Percentiles rank a stretch among this genome's conserved stretches.
Evolutionary conservation across 2,113 vertebrate species (phyloP).

Genomic region (Verasper variegatus): DNA sequence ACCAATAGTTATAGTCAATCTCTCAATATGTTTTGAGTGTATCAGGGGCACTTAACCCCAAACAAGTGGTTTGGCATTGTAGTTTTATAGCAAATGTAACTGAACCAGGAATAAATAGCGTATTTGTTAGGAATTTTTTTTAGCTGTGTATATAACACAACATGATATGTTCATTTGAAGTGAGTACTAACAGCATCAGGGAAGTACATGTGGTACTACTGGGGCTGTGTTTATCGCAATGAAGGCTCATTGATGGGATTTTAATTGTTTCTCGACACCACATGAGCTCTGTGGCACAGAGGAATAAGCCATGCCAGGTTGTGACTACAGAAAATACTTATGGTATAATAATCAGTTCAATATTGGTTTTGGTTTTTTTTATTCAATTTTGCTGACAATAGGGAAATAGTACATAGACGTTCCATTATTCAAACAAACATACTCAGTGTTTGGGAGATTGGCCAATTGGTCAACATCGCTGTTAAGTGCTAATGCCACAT

Average conservation of each 20-base stretch:
- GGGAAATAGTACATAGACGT: too few relatives aligned
- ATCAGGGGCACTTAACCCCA: background rate
- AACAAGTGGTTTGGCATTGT: background rate
- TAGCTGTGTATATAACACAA: too few relatives aligned
- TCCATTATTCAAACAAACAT: too few relatives aligned
- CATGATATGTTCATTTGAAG: too few relatives aligned
- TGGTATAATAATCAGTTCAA: background rate
- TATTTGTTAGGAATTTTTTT: too few relatives aligned
- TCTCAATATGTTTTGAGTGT: background rate
- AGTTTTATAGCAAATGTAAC: too few relatives aligned
- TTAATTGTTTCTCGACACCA: too few relatives aligned
- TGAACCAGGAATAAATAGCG: too few relatives aligned
- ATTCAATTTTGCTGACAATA: too few relatives aligned
- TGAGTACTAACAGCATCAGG: background rate
- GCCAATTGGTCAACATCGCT: background rate
- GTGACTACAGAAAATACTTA: background rate
- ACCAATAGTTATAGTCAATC: background rate
- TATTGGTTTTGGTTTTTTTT: constrained; percentile 2
- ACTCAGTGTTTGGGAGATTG: background rate
- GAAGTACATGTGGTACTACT: background rate
- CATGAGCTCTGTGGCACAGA: too few relatives aligned
- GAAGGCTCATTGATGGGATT: too few relatives aligned
- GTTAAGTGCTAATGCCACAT: background rate
- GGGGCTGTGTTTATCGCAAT: too few relatives aligned
- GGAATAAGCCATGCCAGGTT: background rate